Evolutionary conservation across 2,113 vertebrate species (phyloP).

Genomic region (Carollia perspicillata): DNA sequence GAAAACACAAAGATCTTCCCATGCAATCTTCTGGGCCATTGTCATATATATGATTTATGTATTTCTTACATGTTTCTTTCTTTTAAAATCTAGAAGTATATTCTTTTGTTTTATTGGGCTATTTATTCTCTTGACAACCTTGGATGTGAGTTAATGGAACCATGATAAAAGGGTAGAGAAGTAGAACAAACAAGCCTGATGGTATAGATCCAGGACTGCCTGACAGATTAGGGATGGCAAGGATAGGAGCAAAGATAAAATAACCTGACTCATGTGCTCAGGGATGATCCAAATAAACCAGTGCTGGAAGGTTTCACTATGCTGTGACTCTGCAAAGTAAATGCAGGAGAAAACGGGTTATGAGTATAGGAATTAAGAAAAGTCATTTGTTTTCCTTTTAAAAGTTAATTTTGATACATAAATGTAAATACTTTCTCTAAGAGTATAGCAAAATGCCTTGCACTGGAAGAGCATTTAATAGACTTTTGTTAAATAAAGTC

Average conservation of each 20-base stretch:
- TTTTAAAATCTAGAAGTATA: conserved; percentile 73
- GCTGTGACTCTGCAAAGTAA: conserved; percentile 29
- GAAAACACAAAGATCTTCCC: conserved; percentile 54
- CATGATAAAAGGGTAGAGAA: conserved; percentile 70
- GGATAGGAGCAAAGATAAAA: conserved; percentile 64
- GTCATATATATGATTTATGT: conserved; percentile 73
- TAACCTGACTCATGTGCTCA: conserved; percentile 37
- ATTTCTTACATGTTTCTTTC: conserved; percentile 72
- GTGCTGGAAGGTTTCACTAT: background rate
- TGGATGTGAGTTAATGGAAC: conserved; percentile 73
- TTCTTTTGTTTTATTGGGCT: conserved; percentile 77
- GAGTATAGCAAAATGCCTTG: background rate
- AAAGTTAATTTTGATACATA: background rate
- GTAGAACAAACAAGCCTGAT: conserved; percentile 65
- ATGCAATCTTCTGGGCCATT: conserved; percentile 61
- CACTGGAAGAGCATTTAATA: background rate
- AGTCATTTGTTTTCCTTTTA: background rate
- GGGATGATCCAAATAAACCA: conserved; percentile 1
- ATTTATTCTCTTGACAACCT: conserved; percentile 76
- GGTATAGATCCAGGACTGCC: conserved; percentile 61
- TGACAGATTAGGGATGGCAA: conserved; percentile 66
- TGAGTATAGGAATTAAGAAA: background rate
- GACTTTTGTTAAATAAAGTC: background rate
- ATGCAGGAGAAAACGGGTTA: background rate
- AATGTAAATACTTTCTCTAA: background rate